phyloP scores from a whole-genome alignment of 2,113 vertebrate genomes.

The Eptesicus fuscus region DNA sequence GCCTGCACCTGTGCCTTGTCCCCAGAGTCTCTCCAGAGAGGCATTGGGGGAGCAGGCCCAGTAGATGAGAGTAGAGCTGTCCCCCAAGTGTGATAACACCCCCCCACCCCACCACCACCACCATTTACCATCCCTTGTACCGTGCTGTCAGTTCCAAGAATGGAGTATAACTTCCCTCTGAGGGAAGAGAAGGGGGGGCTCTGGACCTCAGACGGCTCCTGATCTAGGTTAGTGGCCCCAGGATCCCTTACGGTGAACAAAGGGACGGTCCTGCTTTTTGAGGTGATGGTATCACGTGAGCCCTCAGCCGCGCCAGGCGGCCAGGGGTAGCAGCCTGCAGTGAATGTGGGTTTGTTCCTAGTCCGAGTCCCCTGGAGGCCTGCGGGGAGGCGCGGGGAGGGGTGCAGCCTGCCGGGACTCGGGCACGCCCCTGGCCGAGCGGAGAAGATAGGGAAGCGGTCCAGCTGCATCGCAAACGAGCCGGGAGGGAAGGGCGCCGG shows the following conservation, averaged over 20 bases:
- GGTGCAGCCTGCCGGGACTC: neutral
- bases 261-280: neutral
- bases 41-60: neutral
- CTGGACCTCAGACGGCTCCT: neutral
- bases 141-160: neutral
- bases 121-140: neutral
- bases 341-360: neutral
- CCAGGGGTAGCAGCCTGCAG: neutral
- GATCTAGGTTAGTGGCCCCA: neutral
- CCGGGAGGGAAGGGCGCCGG: neutral
- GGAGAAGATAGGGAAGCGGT: neutral
- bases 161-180: neutral
- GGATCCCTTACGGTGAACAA: neutral
- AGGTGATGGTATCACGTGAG: neutral
- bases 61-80: too few species aligned
- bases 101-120: fast-evolving
- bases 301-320: fast-evolving
- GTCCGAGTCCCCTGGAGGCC: neutral
- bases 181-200: neutral
- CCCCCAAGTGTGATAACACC: fast-evolving
- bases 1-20: conserved; percentile 15
- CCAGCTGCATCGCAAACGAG: neutral
- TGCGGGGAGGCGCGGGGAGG: neutral
- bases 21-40: neutral
- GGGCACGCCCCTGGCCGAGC: neutral